Conservation (phyloP, 2,888 invertebrate genomes). For the Mythimna ferrago region DNA sequence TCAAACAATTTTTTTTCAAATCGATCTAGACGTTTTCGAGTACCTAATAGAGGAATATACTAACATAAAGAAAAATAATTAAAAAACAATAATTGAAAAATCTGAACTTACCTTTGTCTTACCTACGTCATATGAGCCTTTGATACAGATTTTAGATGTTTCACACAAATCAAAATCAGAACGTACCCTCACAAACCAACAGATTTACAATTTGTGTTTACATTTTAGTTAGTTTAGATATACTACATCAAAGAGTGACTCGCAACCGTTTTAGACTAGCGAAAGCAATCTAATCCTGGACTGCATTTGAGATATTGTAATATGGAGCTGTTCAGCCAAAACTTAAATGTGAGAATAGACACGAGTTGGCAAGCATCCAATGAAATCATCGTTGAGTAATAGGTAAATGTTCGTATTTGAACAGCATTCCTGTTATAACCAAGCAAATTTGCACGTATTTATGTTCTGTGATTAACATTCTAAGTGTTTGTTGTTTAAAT, state of each 20-base stretch:
- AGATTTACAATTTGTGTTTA: conserved; percentile 5
- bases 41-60: too few species aligned
- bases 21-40: too few species aligned
- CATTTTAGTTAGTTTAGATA: background rate
- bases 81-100: too few species aligned
- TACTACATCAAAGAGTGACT: conserved; percentile 16
- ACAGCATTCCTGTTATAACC: conserved; percentile 76
- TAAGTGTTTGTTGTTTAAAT: conserved; percentile 52
- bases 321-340: conserved; percentile 59
- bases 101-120: too few species aligned
- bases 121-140: too few species aligned
- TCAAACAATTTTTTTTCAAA: too few species aligned
- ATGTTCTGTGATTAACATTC: conserved; percentile 64
- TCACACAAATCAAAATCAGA: background rate
- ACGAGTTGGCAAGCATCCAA: conserved; percentile 75
- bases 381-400: conserved; percentile 79
- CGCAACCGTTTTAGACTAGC: conserved; percentile 34
- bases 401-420: conserved; percentile 77
- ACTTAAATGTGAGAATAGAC: conserved; percentile 68
- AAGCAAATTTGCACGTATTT: conserved; percentile 72
- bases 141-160: background rate
- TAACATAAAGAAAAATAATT: too few species aligned
- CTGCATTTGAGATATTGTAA: conserved; percentile 60
- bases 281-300: conserved; percentile 52
- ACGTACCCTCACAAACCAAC: background rate